Conservation (phyloP, 1,140 invertebrate species). For the Camponotus pennsylvanicus region DNA sequence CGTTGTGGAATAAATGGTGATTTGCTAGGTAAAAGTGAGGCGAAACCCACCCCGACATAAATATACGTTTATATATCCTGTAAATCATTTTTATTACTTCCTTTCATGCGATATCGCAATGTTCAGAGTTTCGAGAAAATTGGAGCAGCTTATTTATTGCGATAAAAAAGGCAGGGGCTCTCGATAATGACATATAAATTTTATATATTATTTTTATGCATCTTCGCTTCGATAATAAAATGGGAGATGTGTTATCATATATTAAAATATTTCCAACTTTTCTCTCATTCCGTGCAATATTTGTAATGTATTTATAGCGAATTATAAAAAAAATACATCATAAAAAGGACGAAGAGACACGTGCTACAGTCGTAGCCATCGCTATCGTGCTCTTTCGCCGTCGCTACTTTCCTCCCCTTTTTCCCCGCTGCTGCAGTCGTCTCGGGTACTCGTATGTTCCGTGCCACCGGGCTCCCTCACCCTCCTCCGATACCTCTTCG, state of each 20-base stretch:
- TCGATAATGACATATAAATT: no score
- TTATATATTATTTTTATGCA: no score
- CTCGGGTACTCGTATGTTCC: slow-evolving; percentile 67
- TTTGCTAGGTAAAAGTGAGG: no score
- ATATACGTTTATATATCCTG: background rate
- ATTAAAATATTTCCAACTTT: background rate
- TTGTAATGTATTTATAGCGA: background rate
- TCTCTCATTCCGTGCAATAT: background rate
- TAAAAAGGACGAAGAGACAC: background rate
- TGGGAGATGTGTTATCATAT: background rate
- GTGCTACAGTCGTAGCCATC: slow-evolving; percentile 55
- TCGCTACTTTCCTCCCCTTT: slow-evolving; percentile 48
- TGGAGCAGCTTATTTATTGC: background rate
- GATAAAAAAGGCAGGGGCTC: no score
- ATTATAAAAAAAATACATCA: background rate
- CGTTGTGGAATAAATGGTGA: no score
- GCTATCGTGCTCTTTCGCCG: slow-evolving; percentile 37
- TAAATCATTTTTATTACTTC: no score
- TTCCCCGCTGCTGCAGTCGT: slow-evolving; percentile 48
- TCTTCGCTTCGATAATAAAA: background rate
- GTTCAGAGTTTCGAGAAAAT: no score
- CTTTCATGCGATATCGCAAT: no score
- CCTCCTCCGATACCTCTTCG: slow-evolving; percentile 63
- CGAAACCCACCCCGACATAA: background rate
- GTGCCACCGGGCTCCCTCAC: slow-evolving; percentile 63